phyloP scores from a whole-genome alignment of 2,888 invertebrate genomes.

The Tetrapedia diversipes region DNA sequence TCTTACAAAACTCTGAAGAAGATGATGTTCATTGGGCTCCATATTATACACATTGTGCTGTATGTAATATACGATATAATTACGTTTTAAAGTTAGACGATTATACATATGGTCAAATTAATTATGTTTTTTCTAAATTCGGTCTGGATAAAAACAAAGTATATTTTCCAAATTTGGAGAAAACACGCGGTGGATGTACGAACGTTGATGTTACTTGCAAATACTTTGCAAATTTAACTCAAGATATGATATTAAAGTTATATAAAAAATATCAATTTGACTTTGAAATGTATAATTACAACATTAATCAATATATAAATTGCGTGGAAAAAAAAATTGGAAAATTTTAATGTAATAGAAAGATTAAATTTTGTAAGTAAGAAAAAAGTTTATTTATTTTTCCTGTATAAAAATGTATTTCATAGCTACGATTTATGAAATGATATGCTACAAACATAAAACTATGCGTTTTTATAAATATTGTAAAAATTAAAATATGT shows the following conservation, averaged over 20 bases:
- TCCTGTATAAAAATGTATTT: slow-evolving; percentile 53
- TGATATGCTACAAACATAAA: slow-evolving; percentile 25
- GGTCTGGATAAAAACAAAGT: slow-evolving; percentile 56
- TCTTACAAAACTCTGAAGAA: slow-evolving; percentile 71
- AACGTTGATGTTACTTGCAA: slow-evolving; percentile 75
- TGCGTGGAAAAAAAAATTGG: slow-evolving; percentile 65
- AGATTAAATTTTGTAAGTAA: slow-evolving; percentile 24
- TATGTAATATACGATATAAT: slow-evolving; percentile 77
- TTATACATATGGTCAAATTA: slow-evolving; percentile 69
- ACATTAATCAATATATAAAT: slow-evolving; percentile 72
- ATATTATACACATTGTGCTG: slow-evolving; percentile 78
- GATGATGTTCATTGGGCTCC: slow-evolving; percentile 81
- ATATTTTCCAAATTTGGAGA: slow-evolving; percentile 71
- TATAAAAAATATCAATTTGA: slow-evolving; percentile 79
- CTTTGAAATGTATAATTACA: slow-evolving; percentile 81
- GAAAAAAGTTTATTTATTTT: slow-evolving; percentile 57
- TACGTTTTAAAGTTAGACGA: slow-evolving; percentile 78
- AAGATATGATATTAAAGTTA: slow-evolving; percentile 71
- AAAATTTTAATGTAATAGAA: background rate
- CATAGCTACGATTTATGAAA: slow-evolving; percentile 35
- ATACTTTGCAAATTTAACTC: slow-evolving; percentile 76
- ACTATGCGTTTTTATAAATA: slow-evolving; percentile 33
- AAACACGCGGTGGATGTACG: slow-evolving; percentile 72
- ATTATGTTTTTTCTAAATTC: slow-evolving; percentile 73
- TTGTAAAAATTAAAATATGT: slow-evolving; percentile 26